Percentiles rank a stretch among this genome's conserved stretches.
Evolutionary conservation across 2,797 vertebrate species (phyloP).

Genomic region (Tapirus indicus): DNA sequence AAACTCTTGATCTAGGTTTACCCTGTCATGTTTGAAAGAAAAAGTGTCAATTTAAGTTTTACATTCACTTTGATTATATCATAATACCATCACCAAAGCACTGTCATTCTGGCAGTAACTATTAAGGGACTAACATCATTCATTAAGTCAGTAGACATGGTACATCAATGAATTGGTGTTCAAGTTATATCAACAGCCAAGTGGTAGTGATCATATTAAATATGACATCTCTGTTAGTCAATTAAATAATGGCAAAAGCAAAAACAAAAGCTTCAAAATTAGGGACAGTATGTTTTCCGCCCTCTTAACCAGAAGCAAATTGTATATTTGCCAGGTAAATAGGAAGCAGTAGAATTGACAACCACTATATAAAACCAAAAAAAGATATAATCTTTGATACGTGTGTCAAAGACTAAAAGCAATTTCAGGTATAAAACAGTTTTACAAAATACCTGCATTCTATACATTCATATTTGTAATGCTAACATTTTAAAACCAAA

Average conservation of each 20-base stretch:
- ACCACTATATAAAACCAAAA: background rate
- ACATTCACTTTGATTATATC: background rate
- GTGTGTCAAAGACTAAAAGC: slow-evolving; percentile 1
- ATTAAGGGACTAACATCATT: background rate
- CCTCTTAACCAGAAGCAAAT: slow-evolving; percentile 53
- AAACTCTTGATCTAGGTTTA: background rate
- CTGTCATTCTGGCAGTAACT: background rate
- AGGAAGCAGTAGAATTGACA: slow-evolving; percentile 31
- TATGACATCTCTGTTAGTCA: slow-evolving; percentile 2
- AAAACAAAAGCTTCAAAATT: slow-evolving; percentile 45
- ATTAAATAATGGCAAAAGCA: slow-evolving; percentile 43
- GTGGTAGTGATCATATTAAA: slow-evolving; percentile 11
- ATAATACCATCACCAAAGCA: background rate
- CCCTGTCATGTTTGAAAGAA: slow-evolving; percentile 25
- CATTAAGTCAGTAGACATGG: background rate
- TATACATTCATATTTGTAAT: slow-evolving; percentile 24
- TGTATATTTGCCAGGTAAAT: slow-evolving; percentile 27
- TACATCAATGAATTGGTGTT: background rate
- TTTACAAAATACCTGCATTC: background rate
- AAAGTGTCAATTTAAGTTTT: background rate
- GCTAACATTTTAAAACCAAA: slow-evolving; percentile 47
- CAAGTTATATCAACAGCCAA: background rate
- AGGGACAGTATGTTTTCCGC: slow-evolving; percentile 5
- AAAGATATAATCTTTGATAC: background rate
- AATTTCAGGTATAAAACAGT: background rate